Evolutionary conservation across 2,888 invertebrate genomes (phyloP), one percentile per base, ranked within the genome.

Genomic region (Galerucella pusilla): DNA sequence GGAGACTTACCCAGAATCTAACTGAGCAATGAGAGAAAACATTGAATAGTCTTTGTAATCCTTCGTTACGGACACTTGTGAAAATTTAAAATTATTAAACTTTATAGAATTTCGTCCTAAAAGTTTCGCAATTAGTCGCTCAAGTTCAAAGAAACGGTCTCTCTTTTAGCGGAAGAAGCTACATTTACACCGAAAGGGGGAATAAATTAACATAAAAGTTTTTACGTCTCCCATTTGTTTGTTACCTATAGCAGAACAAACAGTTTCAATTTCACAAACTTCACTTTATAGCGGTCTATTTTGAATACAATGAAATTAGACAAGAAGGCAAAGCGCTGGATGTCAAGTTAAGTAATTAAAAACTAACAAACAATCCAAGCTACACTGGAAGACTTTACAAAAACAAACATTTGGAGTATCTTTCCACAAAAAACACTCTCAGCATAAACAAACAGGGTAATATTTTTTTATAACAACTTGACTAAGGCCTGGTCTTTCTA

Each of bases 1-100:
- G 79, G 73, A 73, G 77, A 75, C 78, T 81, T 81, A 79, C 75
- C 61, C 71, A 63, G 74, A 75, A 80, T 78, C 78, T 77, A 76
- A 78, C 75, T 77, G 75, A 74, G 74, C 74, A 75, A 78, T 75
- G 74, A 77, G 77, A 77, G 71, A 76, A 78, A 76, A 77, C 77
- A 77, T 52, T 75, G 78, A 78, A 75, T 72, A 69, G 74, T 76
- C 71, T 59, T 72, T 72, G 74, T 75, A 78, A 78, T 75, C 77
- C 76, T 71, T 77, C 77, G 74, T 78, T 78, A 78, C 73, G 72
- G 69, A 71, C 73, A 65, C 76, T 73, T 68, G 68, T 71, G 74
- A 73, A 76, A 76, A 72, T 75, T 76, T 72, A 65, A 76, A 78
- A 77, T 78, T 77, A 78, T 78, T 77, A 71, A 72, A 68, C 75